Percentiles rank a stretch among this genome's conserved stretches.
Conservation (phyloP, 2,113 vertebrate species). For the Bufo gargarizans region DNA sequence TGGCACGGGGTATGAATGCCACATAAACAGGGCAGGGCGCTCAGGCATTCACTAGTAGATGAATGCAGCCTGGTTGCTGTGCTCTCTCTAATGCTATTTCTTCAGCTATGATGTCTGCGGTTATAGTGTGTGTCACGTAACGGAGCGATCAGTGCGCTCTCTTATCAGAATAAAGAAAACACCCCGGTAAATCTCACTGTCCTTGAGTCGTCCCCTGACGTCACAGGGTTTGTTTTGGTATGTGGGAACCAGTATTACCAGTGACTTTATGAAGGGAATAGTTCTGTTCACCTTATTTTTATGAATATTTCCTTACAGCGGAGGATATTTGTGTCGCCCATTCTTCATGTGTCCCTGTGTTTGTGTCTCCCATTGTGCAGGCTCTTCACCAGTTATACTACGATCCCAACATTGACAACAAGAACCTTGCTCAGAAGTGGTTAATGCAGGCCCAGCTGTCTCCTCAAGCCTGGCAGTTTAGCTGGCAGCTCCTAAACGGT, state of each 20-base stretch:
- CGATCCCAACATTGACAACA: constrained; percentile 98
- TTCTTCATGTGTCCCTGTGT: neutral
- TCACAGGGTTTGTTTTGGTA: no score
- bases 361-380: constrained; percentile 70
- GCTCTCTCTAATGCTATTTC: neutral
- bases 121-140: no score
- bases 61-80: neutral
- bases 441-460: constrained; percentile 99
- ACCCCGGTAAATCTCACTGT: no score
- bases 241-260: no score
- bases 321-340: no score
- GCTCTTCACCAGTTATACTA: constrained; percentile 98
- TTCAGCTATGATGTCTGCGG: no score
- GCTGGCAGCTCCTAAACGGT: constrained; percentile 91
- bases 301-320: no score
- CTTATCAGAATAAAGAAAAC: no score
- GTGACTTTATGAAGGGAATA: no score
- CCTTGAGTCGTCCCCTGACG: no score
- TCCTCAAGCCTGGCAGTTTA: constrained; percentile 98
- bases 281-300: no score
- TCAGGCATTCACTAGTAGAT: neutral
- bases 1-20: neutral
- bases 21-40: neutral
- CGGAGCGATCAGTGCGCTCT: no score
- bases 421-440: constrained; percentile 99